Conservation (phyloP, 2,888 invertebrate species). For the Heliconius sara region DNA sequence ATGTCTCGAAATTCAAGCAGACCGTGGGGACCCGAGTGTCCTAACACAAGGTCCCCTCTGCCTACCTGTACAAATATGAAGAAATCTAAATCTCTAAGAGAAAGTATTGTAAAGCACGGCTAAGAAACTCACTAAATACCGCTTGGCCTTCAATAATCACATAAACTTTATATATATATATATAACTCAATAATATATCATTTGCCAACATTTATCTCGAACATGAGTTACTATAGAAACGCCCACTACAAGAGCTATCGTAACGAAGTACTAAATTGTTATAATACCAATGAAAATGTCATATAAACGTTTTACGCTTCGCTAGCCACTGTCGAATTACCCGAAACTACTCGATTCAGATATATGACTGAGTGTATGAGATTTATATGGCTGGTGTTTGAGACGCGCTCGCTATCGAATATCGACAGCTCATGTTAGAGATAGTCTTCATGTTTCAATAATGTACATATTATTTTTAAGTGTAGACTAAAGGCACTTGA, state of each 20-base stretch:
- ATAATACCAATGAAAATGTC: conserved; percentile 16
- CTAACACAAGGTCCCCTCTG: neutral
- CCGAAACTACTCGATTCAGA: neutral
- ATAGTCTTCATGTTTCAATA: conserved; percentile 30
- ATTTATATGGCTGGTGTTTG: neutral
- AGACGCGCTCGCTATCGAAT: conserved; percentile 14
- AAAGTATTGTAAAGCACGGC: conserved; percentile 36
- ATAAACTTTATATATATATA: conserved; percentile 38
- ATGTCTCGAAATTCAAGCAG: too few relatives aligned
- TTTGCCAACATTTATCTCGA: conserved; percentile 22
- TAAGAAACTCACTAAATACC: conserved; percentile 40
- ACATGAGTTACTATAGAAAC: conserved; percentile 24
- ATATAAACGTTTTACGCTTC: conserved; percentile 1
- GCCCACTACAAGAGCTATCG: conserved; percentile 16
- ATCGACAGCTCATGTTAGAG: conserved; percentile 19
- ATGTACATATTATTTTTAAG: conserved; percentile 66
- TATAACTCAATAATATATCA: conserved; percentile 30
- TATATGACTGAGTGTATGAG: neutral
- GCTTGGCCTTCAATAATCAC: conserved; percentile 47
- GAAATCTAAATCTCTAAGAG: conserved; percentile 61
- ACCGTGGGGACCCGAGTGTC: neutral
- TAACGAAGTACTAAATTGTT: neutral
- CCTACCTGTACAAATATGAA: too few relatives aligned
- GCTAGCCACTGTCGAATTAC: neutral
- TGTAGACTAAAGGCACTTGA: conserved; percentile 62